phyloP scores from a whole-genome alignment of 2,888 invertebrate genomes.

The Halictus quadricinctus region DNA sequence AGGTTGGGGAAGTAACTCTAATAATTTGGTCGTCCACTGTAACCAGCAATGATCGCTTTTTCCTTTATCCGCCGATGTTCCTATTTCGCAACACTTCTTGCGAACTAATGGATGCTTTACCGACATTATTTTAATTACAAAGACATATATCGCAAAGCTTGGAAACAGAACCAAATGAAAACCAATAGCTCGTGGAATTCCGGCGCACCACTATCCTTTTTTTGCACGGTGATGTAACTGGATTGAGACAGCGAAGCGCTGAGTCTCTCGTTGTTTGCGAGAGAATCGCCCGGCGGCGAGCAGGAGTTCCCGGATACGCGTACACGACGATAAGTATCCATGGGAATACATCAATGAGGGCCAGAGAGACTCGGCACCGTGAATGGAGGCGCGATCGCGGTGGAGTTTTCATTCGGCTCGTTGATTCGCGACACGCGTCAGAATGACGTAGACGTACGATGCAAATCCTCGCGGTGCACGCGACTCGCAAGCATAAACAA shows the following conservation, averaged over 20 bases:
- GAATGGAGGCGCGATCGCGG: slow-evolving; percentile 57
- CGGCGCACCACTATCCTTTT: not conserved
- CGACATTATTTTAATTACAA: not conserved
- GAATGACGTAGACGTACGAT: slow-evolving; percentile 64
- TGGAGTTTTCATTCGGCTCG: slow-evolving; percentile 49
- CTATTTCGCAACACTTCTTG: too few relatives aligned
- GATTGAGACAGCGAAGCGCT: not conserved
- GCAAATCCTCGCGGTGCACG: slow-evolving; percentile 53
- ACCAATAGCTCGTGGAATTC: not conserved
- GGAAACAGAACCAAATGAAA: not conserved
- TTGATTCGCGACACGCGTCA: slow-evolving; percentile 61
- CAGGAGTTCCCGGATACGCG: slow-evolving; percentile 47
- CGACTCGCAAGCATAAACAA: slow-evolving; percentile 38
- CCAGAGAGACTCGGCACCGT: slow-evolving; percentile 26
- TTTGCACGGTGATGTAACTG: not conserved
- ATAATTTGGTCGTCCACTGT: too few relatives aligned
- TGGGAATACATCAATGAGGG: slow-evolving; percentile 58
- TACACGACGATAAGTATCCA: slow-evolving; percentile 40
- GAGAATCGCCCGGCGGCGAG: not conserved
- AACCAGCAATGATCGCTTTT: too few relatives aligned
- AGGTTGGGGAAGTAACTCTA: too few relatives aligned
- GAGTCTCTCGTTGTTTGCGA: not conserved
- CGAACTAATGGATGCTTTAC: too few relatives aligned
- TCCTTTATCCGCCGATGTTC: too few relatives aligned
- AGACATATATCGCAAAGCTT: too few relatives aligned